Percentiles rank a stretch among this genome's conserved stretches.
phyloP scores from a whole-genome alignment of 1,140 invertebrate species.

The Gryllus bimaculatus region DNA sequence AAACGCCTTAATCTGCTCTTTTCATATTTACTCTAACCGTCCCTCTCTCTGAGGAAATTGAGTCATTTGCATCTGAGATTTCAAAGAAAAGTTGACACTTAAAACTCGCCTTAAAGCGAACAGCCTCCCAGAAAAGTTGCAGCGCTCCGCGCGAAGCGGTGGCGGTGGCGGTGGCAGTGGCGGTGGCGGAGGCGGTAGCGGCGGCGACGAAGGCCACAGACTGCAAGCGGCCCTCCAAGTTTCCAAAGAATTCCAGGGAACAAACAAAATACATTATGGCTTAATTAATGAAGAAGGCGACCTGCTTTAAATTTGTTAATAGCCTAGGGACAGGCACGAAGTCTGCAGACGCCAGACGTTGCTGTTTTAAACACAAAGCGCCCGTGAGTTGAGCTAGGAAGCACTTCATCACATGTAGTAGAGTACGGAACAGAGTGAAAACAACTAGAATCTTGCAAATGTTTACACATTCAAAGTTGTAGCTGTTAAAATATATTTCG shows the following conservation, averaged over 20 bases:
- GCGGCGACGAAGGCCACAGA: too few species aligned
- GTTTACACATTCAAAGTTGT: too few species aligned
- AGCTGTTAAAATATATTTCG: too few species aligned
- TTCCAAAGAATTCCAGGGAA: not conserved
- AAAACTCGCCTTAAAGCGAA: not conserved
- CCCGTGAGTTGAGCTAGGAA: too few species aligned
- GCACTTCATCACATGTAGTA: too few species aligned
- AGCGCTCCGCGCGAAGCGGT: not conserved
- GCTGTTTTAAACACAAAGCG: too few species aligned
- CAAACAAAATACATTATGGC: conserved; percentile 5
- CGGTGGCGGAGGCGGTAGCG: not conserved
- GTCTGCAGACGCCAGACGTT: too few species aligned
- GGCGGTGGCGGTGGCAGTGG: not conserved
- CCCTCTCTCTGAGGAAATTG: not conserved
- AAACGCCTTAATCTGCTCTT: not conserved
- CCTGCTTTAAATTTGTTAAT: not conserved
- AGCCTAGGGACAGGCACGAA: too few species aligned
- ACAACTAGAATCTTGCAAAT: too few species aligned
- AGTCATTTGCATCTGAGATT: not conserved
- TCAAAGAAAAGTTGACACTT: conserved; percentile 5
- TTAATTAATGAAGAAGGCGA: not conserved
- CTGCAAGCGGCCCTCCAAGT: not conserved
- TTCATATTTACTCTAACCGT: conserved; percentile 5
- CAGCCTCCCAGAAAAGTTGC: not conserved
- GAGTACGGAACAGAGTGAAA: too few species aligned